A percentile compares a stretch with the other conserved stretches of the same genome.
These are phyloP conservation scores for Montipora foliosa DNA, from an alignment of 64 coral and sea anemone species.

Conservation along the genomic window DNA sequence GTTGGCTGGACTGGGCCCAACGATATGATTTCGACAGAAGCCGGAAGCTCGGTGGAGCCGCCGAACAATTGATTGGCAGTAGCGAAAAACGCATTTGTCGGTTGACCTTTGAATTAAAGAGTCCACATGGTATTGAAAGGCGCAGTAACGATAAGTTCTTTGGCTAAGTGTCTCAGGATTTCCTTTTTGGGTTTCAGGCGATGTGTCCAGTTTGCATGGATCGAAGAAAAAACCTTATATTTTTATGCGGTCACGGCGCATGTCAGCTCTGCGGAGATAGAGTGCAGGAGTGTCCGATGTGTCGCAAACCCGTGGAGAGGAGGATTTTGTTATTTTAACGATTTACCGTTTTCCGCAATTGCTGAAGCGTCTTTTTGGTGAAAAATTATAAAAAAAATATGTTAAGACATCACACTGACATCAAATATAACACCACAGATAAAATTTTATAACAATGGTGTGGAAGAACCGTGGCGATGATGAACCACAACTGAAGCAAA, in stretches of 20 bases:
- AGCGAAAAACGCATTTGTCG: too few relatives aligned
- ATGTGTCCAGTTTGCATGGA: constrained; percentile 99
- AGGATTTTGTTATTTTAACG: constrained; percentile 89
- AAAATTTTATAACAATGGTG: background rate
- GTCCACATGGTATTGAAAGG: too few relatives aligned
- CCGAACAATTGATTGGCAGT: too few relatives aligned
- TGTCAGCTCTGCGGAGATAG: constrained; percentile 98
- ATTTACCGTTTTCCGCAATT: background rate
- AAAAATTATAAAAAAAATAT: background rate
- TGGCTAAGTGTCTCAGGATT: background rate
- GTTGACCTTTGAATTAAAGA: too few relatives aligned
- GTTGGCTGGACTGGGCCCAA: too few relatives aligned
- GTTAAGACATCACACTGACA: background rate
- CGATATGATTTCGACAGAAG: too few relatives aligned
- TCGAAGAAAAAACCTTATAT: constrained; percentile 96
- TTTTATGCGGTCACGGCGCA: constrained; percentile 95
- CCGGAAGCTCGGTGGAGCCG: too few relatives aligned
- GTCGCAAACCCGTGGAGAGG: constrained; percentile 94
- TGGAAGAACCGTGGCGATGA: too few relatives aligned
- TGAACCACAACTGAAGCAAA: too few relatives aligned
- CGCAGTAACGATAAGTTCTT: background rate
- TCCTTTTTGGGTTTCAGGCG: constrained; percentile 61
- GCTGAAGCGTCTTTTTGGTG: background rate
- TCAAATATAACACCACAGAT: background rate
- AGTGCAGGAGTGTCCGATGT: constrained; percentile 99